phyloP scores from a whole-genome alignment of 2,113 vertebrate species.

The Nipponia nippon region DNA sequence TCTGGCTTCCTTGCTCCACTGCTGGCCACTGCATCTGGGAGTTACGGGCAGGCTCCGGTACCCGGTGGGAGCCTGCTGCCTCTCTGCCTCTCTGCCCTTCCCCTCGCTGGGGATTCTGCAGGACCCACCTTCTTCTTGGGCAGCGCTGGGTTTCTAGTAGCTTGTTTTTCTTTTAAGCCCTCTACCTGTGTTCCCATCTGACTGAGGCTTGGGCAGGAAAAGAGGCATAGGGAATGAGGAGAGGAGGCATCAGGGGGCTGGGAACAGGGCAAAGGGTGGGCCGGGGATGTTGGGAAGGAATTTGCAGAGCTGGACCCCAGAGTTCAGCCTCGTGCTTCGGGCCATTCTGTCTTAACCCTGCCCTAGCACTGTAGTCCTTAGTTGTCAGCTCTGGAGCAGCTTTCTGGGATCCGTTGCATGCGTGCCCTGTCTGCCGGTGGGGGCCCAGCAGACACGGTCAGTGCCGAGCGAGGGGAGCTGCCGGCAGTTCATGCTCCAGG shows the following conservation, averaged over 20 bases:
- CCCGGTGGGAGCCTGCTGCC: not conserved
- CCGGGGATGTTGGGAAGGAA: not conserved
- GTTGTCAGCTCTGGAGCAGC: not conserved
- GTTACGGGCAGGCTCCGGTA: accelerated
- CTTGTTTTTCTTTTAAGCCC: not conserved
- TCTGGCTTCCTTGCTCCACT: not conserved
- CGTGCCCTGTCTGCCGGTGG: accelerated
- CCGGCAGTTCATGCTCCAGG: not conserved
- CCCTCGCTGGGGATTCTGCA: not conserved
- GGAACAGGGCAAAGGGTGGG: not conserved
- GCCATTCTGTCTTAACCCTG: no score
- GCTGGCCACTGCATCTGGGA: not conserved
- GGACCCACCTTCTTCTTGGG: not conserved
- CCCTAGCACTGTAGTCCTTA: not conserved
- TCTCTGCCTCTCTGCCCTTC: not conserved
- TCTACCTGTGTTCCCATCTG: not conserved
- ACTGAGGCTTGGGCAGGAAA: no score
- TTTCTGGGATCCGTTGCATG: accelerated
- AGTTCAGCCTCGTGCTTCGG: not conserved
- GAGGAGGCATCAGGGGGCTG: not conserved
- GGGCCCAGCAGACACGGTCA: not conserved
- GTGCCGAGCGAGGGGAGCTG: not conserved
- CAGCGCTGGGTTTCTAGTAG: not conserved
- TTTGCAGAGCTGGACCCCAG: not conserved
- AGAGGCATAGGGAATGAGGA: not conserved